These are phyloP conservation scores for Pangasius krempfi DNA, from an alignment of 2,797 vertebrate genomes.

Conservation along the genomic window DNA sequence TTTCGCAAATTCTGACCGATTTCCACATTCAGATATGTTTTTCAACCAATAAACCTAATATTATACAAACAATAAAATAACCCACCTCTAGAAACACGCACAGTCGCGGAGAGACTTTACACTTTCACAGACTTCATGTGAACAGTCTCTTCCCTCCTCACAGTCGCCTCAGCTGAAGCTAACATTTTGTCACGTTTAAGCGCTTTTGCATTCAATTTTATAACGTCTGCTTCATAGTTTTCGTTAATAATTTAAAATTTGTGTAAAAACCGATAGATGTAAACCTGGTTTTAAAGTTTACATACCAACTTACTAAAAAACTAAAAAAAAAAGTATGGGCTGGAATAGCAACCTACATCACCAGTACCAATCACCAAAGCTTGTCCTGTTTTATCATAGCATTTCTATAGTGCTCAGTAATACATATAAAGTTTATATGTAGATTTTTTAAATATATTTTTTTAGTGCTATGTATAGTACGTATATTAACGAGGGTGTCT, in stretches of 20 bases:
- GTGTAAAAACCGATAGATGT: background rate
- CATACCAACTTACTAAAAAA: background rate
- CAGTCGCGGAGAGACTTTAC: background rate
- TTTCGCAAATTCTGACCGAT: background rate
- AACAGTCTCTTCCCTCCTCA: background rate
- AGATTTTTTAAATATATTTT: background rate
- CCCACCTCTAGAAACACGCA: background rate
- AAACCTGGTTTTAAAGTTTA: background rate
- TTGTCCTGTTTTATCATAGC: background rate
- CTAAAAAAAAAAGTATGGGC: background rate
- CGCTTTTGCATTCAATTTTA: background rate
- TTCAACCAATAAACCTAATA: background rate
- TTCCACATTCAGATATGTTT: conserved; percentile 8
- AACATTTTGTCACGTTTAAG: background rate
- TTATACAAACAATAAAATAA: conserved; percentile 1
- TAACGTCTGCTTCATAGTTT: background rate
- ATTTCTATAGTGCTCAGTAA: background rate
- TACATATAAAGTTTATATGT: background rate
- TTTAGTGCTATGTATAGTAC: background rate
- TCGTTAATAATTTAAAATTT: background rate
- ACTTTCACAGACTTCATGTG: background rate
- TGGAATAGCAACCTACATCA: background rate
- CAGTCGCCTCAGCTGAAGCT: background rate
- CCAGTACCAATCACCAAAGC: background rate
- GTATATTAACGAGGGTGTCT: too few relatives aligned